phyloP scores from a whole-genome alignment of 2,888 invertebrate genomes.

The Penaeus monodon region DNA sequence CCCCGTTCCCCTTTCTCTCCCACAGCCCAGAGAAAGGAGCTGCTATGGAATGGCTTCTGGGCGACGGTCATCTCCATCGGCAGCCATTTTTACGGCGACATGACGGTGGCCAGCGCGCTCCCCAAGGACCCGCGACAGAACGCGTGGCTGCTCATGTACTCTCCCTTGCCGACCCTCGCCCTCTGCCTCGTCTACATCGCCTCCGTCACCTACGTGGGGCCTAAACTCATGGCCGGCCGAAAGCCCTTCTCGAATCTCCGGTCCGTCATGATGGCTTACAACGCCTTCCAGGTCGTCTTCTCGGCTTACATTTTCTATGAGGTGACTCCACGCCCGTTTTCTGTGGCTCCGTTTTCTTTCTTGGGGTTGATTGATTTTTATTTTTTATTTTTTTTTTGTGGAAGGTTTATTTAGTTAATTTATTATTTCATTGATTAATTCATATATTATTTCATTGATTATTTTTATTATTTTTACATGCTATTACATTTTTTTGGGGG shows the following conservation, averaged over 20 bases:
- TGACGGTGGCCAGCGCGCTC: constrained; percentile 32
- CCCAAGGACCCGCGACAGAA: constrained; percentile 26
- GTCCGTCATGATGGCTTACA: constrained; percentile 39
- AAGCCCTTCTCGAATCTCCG: constrained; percentile 28
- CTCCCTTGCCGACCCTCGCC: constrained; percentile 23
- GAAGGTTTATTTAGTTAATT: too few relatives aligned
- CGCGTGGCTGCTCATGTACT: constrained; percentile 42
- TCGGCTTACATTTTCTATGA: constrained; percentile 32
- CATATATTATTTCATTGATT: too few relatives aligned
- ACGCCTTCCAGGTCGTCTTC: constrained; percentile 44
- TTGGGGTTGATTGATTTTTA: too few relatives aligned
- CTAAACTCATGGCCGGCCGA: constrained; percentile 19
- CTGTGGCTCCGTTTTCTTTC: too few relatives aligned
- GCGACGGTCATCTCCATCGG: neutral
- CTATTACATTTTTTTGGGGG: too few relatives aligned
- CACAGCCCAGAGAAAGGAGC: neutral
- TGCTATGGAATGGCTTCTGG: neutral
- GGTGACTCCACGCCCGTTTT: constrained; percentile 6
- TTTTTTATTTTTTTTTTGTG: too few relatives aligned
- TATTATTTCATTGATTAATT: too few relatives aligned
- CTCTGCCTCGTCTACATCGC: constrained; percentile 17
- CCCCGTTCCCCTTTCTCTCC: neutral
- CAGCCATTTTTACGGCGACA: constrained; percentile 33
- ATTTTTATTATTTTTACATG: too few relatives aligned
- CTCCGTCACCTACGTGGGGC: constrained; percentile 37